Base-by-base conservation (phyloP, 2,797 vertebrate genomes). In the Cynodonichthys magdalenae region DNA sequence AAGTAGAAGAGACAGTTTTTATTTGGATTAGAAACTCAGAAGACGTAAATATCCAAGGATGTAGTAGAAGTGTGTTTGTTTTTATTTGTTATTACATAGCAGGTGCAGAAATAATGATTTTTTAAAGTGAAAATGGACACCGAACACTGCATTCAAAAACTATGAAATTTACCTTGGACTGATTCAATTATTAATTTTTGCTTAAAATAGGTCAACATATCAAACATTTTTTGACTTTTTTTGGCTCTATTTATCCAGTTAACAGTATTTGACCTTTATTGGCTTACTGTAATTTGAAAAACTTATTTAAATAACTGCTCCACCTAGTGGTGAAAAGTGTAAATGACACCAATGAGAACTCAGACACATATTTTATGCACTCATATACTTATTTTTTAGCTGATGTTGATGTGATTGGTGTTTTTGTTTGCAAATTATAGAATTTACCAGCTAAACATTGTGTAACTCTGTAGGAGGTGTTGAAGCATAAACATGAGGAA, bases 311-410 rank as follows among this genome's bases (percentile, higher is more conserved):
- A 0, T 20, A 71, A 24, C 62, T 53, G 34, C 77, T 5, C 86
- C 89, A 84, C 74, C 90, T 92, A 74, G 86, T 90, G 90, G 83
- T 17, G 0, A 48, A 42, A 3, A 4, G 29, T 1, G 9, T 20
- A 42, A 77, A 86, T 48, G 67, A 74, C 45, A 17, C 6, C 47
- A 19, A 15, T 15, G 36, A 15, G 11, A 59, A 9, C 1, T 15
- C 1, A 29, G 49, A 11, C 9, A 50, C 9, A 34, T 34, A 39
- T 39, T 36, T 39, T 12, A 12, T 12, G 3, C 12, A 12, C 3
- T 39, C 12, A 1, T 39, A 3, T 39, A n/a, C n/a, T 12, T 12
- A 12, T 39, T 39, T 39, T 9, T n/a, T 10, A 5, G 9, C 44
- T 46, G n/a, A 18, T 34, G 12, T 15, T 27, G 20, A 34, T 31